Conservation (phyloP, 1,140 invertebrate species). For the Drosophila miranda region DNA sequence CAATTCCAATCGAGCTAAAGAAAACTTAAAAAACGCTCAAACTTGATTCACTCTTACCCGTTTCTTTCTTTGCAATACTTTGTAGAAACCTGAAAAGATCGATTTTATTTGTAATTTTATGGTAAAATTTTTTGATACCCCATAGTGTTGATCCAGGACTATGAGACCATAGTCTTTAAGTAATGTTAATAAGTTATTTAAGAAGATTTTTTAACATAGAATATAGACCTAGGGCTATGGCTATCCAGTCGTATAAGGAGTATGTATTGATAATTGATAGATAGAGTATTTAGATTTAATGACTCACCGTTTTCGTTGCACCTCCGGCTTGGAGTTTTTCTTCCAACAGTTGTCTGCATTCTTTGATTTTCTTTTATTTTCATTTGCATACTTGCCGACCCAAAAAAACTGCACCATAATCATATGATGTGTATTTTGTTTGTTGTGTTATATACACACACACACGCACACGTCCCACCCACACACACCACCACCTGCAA, state of each 20-base stretch:
- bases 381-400: constrained; percentile 62
- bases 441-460: constrained; percentile 52
- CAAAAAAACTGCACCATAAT: constrained; percentile 55
- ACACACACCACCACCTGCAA: constrained; percentile 33
- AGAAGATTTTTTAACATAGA: constrained; percentile 36
- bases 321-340: constrained; percentile 45
- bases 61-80: constrained; percentile 18
- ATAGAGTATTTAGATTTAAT: constrained; percentile 33
- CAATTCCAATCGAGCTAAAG: constrained; percentile 41
- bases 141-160: constrained; percentile 26
- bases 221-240: constrained; percentile 13
- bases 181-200: constrained; percentile 42
- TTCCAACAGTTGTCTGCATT: constrained; percentile 44
- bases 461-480: constrained; percentile 22
- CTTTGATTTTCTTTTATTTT: constrained; percentile 50
- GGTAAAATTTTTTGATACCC: constrained; percentile 23
- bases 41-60: constrained; percentile 7
- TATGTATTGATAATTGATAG: constrained; percentile 9
- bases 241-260: constrained; percentile 11
- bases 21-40: constrained; percentile 22
- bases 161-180: constrained; percentile 39
- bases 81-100: constrained; percentile 30
- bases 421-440: constrained; percentile 52
- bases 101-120: constrained; percentile 31
- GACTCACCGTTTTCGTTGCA: constrained; percentile 35